phyloP scores from a whole-genome alignment of 2,888 invertebrate genomes.

The Acleris emargana region DNA sequence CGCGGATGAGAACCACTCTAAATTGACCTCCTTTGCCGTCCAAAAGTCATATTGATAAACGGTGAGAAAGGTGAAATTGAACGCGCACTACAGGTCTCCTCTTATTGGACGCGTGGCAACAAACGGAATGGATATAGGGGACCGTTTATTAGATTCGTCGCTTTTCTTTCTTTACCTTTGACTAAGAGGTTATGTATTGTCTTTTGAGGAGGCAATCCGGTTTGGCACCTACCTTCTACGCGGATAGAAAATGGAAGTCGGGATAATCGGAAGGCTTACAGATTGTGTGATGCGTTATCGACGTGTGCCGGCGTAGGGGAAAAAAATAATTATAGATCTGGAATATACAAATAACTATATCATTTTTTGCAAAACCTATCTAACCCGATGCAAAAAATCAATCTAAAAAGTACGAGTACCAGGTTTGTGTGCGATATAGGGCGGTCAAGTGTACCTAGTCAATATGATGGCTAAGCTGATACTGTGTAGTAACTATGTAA shows the following conservation, averaged over 20 bases:
- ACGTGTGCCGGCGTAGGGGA: not conserved
- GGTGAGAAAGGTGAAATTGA: conserved; percentile 53
- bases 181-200: conserved; percentile 72
- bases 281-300: conserved; percentile 7
- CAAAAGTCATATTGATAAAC: conserved; percentile 60
- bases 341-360: no score
- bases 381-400: no score
- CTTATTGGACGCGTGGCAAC: conserved; percentile 66
- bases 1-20: conserved; percentile 66
- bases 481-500: not conserved
- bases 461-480: not conserved
- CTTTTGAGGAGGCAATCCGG: conserved; percentile 68
- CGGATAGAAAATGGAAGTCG: conserved; percentile 50
- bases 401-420: no score
- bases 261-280: conserved; percentile 54
- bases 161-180: conserved; percentile 79
- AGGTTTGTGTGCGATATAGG: not conserved
- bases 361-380: no score
- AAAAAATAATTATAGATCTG: not conserved
- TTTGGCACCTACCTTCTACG: conserved; percentile 61
- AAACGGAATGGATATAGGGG: conserved; percentile 76
- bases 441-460: not conserved
- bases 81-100: conserved; percentile 57
- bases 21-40: conserved; percentile 57
- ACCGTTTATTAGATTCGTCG: conserved; percentile 79